Conservation (phyloP, 2,888 invertebrate genomes). For the Hydrotaea cyrtoneurina region DNA sequence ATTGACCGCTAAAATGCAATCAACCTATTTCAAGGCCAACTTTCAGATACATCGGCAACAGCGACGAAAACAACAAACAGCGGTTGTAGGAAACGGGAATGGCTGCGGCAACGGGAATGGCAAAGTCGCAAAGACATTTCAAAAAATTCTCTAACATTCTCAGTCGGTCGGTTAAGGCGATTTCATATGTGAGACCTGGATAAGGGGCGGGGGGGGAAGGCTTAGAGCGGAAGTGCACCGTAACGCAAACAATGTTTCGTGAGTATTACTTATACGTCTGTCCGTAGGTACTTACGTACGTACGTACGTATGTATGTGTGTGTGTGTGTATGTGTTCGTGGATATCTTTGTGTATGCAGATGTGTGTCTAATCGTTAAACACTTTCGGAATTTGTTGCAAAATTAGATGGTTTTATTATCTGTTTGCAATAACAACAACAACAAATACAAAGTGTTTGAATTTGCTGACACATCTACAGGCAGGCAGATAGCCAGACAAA, state of each 20-base stretch:
- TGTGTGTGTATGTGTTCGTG: too few relatives aligned
- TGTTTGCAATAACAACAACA: too few relatives aligned
- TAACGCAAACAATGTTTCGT: background rate
- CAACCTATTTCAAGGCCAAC: constrained; percentile 79
- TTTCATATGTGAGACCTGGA: too few relatives aligned
- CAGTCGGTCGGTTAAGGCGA: too few relatives aligned
- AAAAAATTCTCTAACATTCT: too few relatives aligned
- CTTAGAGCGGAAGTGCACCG: background rate
- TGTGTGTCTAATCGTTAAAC: constrained; percentile 1
- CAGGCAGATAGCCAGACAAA: background rate
- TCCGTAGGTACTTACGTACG: too few relatives aligned
- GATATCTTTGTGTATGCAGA: background rate
- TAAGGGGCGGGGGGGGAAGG: background rate
- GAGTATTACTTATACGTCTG: too few relatives aligned
- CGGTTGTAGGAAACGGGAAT: background rate
- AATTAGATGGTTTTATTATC: constrained; percentile 6
- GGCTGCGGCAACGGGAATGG: background rate
- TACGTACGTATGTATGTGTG: background rate
- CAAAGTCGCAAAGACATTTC: background rate
- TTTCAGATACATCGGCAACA: constrained; percentile 57
- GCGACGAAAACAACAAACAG: background rate
- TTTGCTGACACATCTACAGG: background rate
- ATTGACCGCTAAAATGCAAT: constrained; percentile 79
- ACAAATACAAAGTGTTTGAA: constrained; percentile 13
- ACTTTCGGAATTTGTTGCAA: constrained; percentile 11